Evolutionary conservation across 2,888 invertebrate species (phyloP).

Genomic region (Alentia gelatinosa): DNA sequence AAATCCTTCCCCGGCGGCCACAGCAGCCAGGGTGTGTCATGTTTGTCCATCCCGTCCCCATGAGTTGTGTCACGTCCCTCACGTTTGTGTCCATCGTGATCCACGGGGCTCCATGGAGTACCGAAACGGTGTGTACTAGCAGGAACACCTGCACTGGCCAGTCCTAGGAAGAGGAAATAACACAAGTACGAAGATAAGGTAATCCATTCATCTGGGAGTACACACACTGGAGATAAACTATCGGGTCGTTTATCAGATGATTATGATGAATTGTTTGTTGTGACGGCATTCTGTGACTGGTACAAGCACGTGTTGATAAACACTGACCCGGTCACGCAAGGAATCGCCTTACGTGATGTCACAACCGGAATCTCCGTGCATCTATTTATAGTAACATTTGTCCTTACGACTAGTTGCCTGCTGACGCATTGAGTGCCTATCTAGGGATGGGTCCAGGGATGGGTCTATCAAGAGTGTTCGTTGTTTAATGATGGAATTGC

Average conservation of each 20-base stretch:
- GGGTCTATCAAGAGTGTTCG: too few species aligned
- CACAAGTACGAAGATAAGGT: neutral
- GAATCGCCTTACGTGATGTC: too few species aligned
- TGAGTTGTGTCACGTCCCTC: neutral
- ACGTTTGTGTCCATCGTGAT: neutral
- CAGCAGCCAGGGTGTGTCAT: too few species aligned
- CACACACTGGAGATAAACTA: neutral
- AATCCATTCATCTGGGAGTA: neutral
- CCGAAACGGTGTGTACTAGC: neutral
- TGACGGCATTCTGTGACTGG: neutral
- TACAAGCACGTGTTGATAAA: too few species aligned
- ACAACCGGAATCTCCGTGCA: too few species aligned
- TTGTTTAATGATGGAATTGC: too few species aligned
- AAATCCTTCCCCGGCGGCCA: too few species aligned
- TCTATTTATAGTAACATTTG: too few species aligned
- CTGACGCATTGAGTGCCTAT: too few species aligned
- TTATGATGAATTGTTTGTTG: neutral
- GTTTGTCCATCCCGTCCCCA: neutral
- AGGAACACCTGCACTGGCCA: neutral
- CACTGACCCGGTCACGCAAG: too few species aligned
- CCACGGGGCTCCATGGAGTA: neutral
- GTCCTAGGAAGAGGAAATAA: neutral
- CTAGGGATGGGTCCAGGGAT: too few species aligned
- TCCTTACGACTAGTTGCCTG: too few species aligned
- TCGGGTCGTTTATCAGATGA: neutral